Base-by-base conservation (phyloP, 2,113 vertebrate genomes). In the Psettodes erumei region DNA sequence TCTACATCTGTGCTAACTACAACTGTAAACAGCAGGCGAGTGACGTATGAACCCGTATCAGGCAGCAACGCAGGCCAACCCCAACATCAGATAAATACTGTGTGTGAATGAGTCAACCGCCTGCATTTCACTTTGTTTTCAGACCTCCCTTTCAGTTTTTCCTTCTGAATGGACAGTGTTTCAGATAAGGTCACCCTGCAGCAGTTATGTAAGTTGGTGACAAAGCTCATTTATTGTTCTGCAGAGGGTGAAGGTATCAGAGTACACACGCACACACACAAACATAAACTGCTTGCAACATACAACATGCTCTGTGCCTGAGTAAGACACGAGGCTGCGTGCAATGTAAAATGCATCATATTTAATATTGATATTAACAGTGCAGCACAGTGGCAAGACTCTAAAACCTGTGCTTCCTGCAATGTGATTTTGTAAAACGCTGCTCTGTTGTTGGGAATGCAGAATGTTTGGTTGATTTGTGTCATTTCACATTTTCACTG, bases 201-300 rank as follows among this genome's bases (percentile, higher is more conserved):
- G 71, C 23, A 75, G 70, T 89, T 87, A 90, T 81, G 73, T 35
- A 86, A 90, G 80, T 74, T 75, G 70, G 83, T 86, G 83, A 91
- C 86, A 90, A 89, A 92, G 79, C 60, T 79, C 64, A 86, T 89
- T 62, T 79, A 88, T 88, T 86, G 86, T 92, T 77, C 56, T 48
- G 40, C 63, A 74, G 75, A 83, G 48, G 71, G 55, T 67, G 67
- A 82, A 69, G 64, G 77, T 78, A 78, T 89, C 78, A 55, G 68
- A 71, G 66, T 58, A 55, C 56, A 55, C 5, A 67, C n/a, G 19
- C 12, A 55, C 67, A 55, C 18, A 62, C 15, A 45, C 11, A 27
- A n/a, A 38, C 40, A 75, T 23, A 66, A 19, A 43, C 59, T 32
- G 40, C 71, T 62, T 43, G 61, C 32, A 28, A 79, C 45, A 59